Evolutionary conservation across 2,888 invertebrate species (phyloP).

Genomic region (Drosophila mercatorum): DNA sequence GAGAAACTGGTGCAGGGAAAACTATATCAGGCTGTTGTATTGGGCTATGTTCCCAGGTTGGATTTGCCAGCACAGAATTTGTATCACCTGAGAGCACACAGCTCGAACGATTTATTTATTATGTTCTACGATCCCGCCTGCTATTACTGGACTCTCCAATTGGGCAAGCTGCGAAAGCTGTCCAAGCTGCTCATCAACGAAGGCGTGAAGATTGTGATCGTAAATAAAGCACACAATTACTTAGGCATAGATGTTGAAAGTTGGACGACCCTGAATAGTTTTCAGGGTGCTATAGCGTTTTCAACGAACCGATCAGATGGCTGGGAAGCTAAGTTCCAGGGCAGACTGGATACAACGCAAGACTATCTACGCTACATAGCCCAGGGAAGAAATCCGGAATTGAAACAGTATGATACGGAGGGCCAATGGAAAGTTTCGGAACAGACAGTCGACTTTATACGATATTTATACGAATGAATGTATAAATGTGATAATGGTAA

Average conservation of each 20-base stretch:
- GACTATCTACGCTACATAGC: not conserved
- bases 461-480: conserved; percentile 5
- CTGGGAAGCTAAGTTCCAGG: conserved; percentile 12
- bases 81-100: conserved; percentile 21
- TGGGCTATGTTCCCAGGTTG: conserved; percentile 1
- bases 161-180: conserved; percentile 25
- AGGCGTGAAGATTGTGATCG: not conserved
- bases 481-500: conserved; percentile 2
- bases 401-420: conserved; percentile 6
- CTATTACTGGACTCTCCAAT: conserved; percentile 45
- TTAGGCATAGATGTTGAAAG: not conserved
- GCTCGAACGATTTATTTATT: conserved; percentile 32
- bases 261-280: conserved; percentile 1
- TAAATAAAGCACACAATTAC: conserved; percentile 1
- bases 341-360: not conserved
- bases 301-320: conserved; percentile 4
- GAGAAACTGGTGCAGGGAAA: conserved; percentile 34
- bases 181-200: not conserved
- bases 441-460: conserved; percentile 16
- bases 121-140: conserved; percentile 50
- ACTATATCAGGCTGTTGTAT: conserved; percentile 40
- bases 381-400: conserved; percentile 28
- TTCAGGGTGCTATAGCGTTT: conserved; percentile 19
- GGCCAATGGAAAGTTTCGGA: not conserved
- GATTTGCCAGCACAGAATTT: conserved; percentile 37